Evolutionary conservation across 2,113 vertebrate genomes (phyloP), one percentile per base, ranked within the genome.

Genomic region (Phalacrocorax pelagicus): DNA sequence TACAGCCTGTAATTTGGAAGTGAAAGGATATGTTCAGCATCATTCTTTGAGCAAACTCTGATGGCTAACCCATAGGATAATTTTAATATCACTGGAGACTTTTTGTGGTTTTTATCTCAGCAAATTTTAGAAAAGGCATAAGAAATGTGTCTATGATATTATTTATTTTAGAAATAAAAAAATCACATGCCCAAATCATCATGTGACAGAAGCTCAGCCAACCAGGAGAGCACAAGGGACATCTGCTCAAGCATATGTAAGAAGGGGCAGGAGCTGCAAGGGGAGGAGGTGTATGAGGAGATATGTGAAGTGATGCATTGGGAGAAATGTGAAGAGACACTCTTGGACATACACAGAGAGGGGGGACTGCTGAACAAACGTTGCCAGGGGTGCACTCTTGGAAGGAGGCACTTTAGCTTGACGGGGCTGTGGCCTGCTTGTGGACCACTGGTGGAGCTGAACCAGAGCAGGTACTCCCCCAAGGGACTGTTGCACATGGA

Each of bases 381-480:
- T 6, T 38, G 20, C 30, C 27, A 54, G 27, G 15, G 4, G 2
- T 44, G 15, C 15, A 27, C 15, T 22, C 58, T 49, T 36, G 24
- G 42, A 86, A 80, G 42, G 8, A 83, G 10, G 7, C 18, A n/a
- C 5, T 71, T 13, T 30, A 75, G 8, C 26, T 34, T 65, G 59
- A 77, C 69, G 18, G 15, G 18, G 1, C 18, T 85, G 42, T 57
- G 34, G 12, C 17, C 27, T 3, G 1, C 27, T 71, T 22, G 7
- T 20, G 17, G 47, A 40, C 16, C 14, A 1, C 32, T 69, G 32
- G 12, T 23, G 17, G 44, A 57, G 11, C 20, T 44, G 63, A 38
- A 27, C 7, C 2, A 2, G 40, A 26, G 9, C 36, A 80, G 27
- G 3, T 47, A 47, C 7, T 11, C 5, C 9, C 18, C 29, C 1